These are phyloP conservation scores for Neodiprion lecontei DNA, from an alignment of 1,140 invertebrate species.

Conservation along the genomic window DNA sequence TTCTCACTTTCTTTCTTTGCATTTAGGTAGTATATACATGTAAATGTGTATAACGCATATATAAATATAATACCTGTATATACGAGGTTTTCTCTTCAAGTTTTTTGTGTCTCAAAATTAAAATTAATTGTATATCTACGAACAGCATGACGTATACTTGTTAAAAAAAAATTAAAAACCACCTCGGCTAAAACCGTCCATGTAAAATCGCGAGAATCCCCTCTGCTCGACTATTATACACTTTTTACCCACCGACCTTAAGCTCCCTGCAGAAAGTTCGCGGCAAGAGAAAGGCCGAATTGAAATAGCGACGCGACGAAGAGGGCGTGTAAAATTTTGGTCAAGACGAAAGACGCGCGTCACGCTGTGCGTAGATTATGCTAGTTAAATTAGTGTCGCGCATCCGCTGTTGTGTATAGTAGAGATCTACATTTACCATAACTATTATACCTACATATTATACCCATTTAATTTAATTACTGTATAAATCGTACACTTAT, in stretches of 20 bases:
- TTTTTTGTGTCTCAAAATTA: no score
- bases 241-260: background rate
- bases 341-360: background rate
- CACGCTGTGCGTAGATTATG: background rate
- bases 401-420: constrained; percentile 4
- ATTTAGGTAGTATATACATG: background rate
- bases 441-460: no score
- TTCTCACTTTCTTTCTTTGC: no score
- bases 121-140: background rate
- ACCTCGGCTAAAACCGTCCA: background rate
- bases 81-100: no score
- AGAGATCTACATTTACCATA: background rate
- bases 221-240: no score
- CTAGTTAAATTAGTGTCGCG: constrained; percentile 1
- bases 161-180: background rate
- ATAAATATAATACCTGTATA: background rate
- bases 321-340: no score
- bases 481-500: no score
- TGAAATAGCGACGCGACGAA: no score
- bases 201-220: background rate
- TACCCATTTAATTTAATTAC: no score
- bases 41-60: background rate
- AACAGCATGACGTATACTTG: constrained; percentile 2
- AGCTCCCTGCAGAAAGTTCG: background rate
- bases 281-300: constrained; percentile 18